Percentiles rank a stretch among this genome's conserved stretches.
Conservation (phyloP, 2,113 vertebrate species). For the Podocnemis expansa region DNA sequence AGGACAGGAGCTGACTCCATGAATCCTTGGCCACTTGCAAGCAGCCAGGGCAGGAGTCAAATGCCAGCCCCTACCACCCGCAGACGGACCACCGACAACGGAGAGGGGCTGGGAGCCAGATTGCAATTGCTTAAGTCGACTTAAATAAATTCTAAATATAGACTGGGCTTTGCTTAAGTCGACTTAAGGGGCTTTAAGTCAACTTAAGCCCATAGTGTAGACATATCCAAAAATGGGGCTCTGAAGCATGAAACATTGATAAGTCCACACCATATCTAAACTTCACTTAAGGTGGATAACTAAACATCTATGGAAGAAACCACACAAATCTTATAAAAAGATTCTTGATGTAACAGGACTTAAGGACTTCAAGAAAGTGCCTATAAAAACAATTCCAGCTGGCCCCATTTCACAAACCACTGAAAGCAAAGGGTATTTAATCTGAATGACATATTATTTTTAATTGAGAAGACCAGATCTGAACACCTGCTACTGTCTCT, state of each 20-base stretch:
- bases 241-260: neutral
- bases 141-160: too few species aligned
- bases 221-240: neutral
- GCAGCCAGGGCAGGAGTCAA: too few species aligned
- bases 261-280: neutral
- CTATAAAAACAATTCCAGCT: neutral
- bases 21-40: too few species aligned
- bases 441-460: neutral
- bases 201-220: too few species aligned
- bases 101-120: too few species aligned
- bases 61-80: too few species aligned
- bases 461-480: neutral
- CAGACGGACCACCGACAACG: too few species aligned
- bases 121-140: too few species aligned
- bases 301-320: neutral
- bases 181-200: too few species aligned
- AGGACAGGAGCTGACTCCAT: too few species aligned
- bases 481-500: neutral
- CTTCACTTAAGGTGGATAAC: neutral
- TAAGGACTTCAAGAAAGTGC: neutral
- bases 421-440: neutral
- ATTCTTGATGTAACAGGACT: neutral
- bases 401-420: neutral
- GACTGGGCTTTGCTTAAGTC: too few species aligned
- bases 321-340: neutral